Base-by-base conservation (phyloP, 2,113 vertebrate genomes). In the Rhipidura dahli region DNA sequence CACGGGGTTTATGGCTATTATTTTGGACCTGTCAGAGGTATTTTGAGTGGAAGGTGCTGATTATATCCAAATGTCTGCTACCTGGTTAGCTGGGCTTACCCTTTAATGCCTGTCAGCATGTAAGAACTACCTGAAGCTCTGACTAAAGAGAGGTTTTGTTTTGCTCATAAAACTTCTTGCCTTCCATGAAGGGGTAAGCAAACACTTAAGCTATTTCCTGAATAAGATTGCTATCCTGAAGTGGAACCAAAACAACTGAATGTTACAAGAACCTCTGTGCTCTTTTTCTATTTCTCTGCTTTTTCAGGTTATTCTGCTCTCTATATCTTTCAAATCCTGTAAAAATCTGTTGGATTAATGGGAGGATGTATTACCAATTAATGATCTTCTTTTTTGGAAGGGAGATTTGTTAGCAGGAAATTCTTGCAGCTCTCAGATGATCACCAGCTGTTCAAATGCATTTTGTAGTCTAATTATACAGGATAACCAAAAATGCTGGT, bases 351-450 rank as follows among this genome's bases (percentile, higher is more conserved):
- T 85, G 30, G 45, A 73, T 94, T 37, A 50, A 66, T 42, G 54
- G 14, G 30, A 87, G 15, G 24, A 71, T 51, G 7, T 49, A 37
- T 73, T 56, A 49, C 24, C 11, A 4, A 79, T 90, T 57, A 51
- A 23, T 59, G 60, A 64, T 90, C 60, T 76, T 84, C 56, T 88
- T 10, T 90, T 91, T 75, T 59, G 69, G 68, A 90, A 87, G 16
- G 40, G 27, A 77, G 26, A 77, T 90, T 86, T 77, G n/a, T 68
- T 86, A 93, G 77, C 54, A 90, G 75, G 60, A 93, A 95, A 83
- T 91, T 87, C 81, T 85, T 64, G 53, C 33, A 77, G 61, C 33
- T 95, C 69, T 94, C 39, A 65, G 80, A 44, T 86, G 86, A 88
- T 93, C 50, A 73, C 59, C 86, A 86, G 80, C 88, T 92, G 68